Evolutionary conservation across 2,888 invertebrate species (phyloP), one percentile per base, ranked within the genome.

Genomic region (Oscheius sp.): DNA sequence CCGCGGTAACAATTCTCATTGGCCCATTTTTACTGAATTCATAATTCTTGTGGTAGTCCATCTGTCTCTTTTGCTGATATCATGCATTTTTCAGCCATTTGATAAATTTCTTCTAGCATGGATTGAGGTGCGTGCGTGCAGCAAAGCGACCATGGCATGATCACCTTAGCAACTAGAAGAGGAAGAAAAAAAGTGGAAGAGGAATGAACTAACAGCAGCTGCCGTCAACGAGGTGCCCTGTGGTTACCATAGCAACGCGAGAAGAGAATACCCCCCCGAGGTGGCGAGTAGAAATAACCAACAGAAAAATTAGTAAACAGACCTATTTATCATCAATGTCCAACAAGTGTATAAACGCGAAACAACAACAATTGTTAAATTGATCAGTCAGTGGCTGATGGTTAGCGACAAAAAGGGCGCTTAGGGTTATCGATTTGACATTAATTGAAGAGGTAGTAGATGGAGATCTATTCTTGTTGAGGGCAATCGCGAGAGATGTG

Each of bases 401-500:
- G 27, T 29, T 29, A 29, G 58, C 25, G 58, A 35, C 21, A 25
- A n/a, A 25, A 25, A 12, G 49, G n/a, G 21, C 49, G 21, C 16
- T 7, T 49, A 49, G n/a, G n/a, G 35, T 35, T 35, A 35, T 35
- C 35, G 35, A 35, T 35, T 18, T 21, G 49, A 49, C 49, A 49
- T 49, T 3, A 21, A 13, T 49, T 16, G 49, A 25, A 58, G 58
- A 58, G 58, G 58, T 58, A 58, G 49, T 21, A 5, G 49, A 21
- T 13, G 29, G 69, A 69, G 69, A 69, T 69, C 69, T 69, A 69
- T 35, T 35, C 5, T 35, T 35, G 35, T 35, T 35, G 35, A 35
- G 82, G 80, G 78, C 85, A 85, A 21, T 85, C 85, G 52, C 85
- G 82, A 45, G 84, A 82, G 72, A 85, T 83, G 76, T 85, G 85